Evolutionary conservation across 2,888 invertebrate genomes (phyloP), one percentile per base, ranked within the genome.

Genomic region (Megalurothrips usitatus): DNA sequence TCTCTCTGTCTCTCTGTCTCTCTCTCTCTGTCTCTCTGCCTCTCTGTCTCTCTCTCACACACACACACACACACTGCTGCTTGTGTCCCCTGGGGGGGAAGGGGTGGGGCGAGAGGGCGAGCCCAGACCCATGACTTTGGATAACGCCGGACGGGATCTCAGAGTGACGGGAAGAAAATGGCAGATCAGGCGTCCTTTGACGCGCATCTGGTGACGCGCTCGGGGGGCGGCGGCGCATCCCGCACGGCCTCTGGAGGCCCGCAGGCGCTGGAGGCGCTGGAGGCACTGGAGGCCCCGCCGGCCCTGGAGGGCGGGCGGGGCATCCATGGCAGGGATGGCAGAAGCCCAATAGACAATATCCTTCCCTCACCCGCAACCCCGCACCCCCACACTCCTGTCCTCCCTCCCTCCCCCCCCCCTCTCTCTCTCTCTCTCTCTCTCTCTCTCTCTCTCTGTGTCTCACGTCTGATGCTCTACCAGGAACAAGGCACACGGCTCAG

Each of bases 161-260:
- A 58, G 17, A 58, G 58, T 58, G 58, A 58, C 58, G 58, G 58
- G 14, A 58, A 58, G 58, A 58, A 58, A 58, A 58, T 58, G 17
- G 58, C 58, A 58, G 58, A 58, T 58, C 58, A 58, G 58, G 58
- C 34, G 34, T 58, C n/a, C 58, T 58, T 58, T 58, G 58, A 58
- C 58, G 58, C 58, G 58, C 58, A 58, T 58, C 58, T 58, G 58
- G 12, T n/a, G 14, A 43, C 34, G 34, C 34, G n/a, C n/a, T n/a
- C n/a, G 58, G 58, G 58, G 19, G 58, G 58, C 11, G 58, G 58
- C 58, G 52, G 17, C 19, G 58, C 58, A 58, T 43, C 34, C 2
- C n/a, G n/a, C n/a, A n/a, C n/a, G n/a, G n/a, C n/a, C n/a, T n/a
- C n/a, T n/a, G n/a, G n/a, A n/a, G n/a, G n/a, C n/a, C n/a, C n/a